Evolutionary conservation across 2,888 invertebrate genomes (phyloP).

Genomic region (Amiota communis): DNA sequence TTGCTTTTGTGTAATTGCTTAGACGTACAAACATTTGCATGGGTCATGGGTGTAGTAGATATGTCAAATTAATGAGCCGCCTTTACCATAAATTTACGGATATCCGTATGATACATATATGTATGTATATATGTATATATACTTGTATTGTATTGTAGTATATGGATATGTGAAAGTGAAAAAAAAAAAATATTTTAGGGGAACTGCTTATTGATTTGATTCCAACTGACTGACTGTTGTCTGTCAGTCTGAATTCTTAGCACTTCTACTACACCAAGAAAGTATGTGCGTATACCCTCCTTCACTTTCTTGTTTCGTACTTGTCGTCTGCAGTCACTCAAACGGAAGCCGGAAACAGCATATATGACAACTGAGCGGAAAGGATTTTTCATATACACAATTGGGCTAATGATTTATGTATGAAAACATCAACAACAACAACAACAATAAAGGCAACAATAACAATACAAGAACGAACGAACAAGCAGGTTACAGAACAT

Average conservation of each 20-base stretch:
- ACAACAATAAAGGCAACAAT: constrained; percentile 14
- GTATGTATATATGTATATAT: no score
- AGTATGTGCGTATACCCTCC: no score
- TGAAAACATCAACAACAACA: background rate
- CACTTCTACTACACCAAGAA: no score
- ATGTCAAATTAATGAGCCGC: constrained; percentile 61
- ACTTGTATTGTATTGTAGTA: no score
- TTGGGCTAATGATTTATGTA: constrained; percentile 65
- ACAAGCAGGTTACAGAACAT: no score
- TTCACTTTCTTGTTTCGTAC: background rate
- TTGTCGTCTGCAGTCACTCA: background rate
- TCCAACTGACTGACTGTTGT: no score
- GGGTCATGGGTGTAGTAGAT: constrained; percentile 39
- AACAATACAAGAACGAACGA: background rate
- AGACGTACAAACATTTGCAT: constrained; percentile 21
- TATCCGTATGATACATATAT: no score
- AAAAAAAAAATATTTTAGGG: no score
- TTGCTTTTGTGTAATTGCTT: no score
- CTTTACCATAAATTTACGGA: constrained; percentile 43
- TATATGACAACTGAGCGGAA: constrained; percentile 70
- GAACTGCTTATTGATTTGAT: no score
- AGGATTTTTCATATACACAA: constrained; percentile 67
- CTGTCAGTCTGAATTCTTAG: no score
- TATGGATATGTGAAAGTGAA: no score
- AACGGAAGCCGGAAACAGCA: constrained; percentile 70